These are phyloP conservation scores for Petromus typicus DNA, from an alignment of 2,113 vertebrate genomes.

Conservation along the genomic window DNA sequence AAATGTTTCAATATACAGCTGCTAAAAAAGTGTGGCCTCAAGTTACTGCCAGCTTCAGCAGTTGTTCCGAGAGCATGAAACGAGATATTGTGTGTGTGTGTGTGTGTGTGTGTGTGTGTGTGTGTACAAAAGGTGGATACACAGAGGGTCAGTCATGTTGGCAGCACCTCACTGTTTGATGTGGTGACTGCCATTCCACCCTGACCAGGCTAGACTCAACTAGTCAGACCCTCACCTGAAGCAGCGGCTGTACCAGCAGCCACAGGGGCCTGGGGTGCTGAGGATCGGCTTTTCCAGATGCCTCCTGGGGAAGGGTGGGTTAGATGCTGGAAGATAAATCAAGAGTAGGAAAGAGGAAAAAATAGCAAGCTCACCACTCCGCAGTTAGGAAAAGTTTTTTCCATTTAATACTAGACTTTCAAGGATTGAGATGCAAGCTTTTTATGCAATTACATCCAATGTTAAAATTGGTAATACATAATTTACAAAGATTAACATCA, in stretches of 20 bases:
- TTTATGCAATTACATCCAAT: slow-evolving; percentile 94
- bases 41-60: background rate
- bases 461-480: slow-evolving; percentile 94
- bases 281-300: background rate
- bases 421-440: slow-evolving; percentile 92
- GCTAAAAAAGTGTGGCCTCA: background rate
- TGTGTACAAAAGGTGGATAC: background rate
- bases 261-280: background rate
- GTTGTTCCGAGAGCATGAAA: background rate
- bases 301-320: background rate
- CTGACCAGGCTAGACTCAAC: background rate
- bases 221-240: background rate
- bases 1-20: background rate
- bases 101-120: no score
- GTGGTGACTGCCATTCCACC: background rate
- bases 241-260: background rate
- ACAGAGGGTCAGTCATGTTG: background rate
- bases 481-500: slow-evolving; percentile 95
- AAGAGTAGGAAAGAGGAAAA: slow-evolving; percentile 42
- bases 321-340: background rate
- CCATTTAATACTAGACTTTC: slow-evolving; percentile 94
- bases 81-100: background rate
- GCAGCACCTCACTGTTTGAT: background rate
- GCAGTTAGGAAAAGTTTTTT: slow-evolving; percentile 88
- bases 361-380: slow-evolving; percentile 71